These are phyloP conservation scores for Arothron firmamentum DNA, from an alignment of 2,113 vertebrate genomes.

Conservation along the genomic window DNA sequence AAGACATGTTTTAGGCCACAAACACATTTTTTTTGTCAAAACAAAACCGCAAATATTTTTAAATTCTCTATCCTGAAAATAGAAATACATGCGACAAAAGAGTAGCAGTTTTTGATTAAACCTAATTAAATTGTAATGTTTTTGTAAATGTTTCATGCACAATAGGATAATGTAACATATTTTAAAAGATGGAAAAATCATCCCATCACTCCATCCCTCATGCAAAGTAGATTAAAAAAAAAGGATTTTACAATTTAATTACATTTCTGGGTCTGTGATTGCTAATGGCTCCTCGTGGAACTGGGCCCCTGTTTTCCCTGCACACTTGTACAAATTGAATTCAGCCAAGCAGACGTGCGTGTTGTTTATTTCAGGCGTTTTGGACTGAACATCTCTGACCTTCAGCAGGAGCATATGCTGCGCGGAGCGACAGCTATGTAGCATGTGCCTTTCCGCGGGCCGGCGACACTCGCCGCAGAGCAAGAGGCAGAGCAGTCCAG, in stretches of 20 bases:
- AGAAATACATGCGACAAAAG: not conserved
- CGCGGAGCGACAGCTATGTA: slow-evolving; percentile 45
- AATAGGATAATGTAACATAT: no score
- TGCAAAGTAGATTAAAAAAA: no score
- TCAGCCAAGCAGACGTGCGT: slow-evolving; percentile 41
- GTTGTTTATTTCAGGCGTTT: slow-evolving; percentile 63
- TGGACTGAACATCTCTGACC: slow-evolving; percentile 69
- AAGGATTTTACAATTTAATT: no score
- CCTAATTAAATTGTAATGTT: no score
- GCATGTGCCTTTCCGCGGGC: slow-evolving; percentile 57
- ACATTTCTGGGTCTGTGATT: no score
- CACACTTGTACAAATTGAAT: slow-evolving; percentile 21
- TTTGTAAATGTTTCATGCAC: no score
- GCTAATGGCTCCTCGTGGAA: no score
- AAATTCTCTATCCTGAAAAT: not conserved
- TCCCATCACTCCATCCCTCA: no score
- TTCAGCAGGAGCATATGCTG: slow-evolving; percentile 76
- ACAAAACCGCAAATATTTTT: not conserved
- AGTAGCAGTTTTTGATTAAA: no score
- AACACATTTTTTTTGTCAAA: not conserved
- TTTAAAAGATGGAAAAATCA: no score
- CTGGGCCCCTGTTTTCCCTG: no score
- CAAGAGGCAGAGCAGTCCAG: slow-evolving; percentile 63
- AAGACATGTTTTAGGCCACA: not conserved
- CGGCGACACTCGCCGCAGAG: slow-evolving; percentile 63